Base-by-base conservation (phyloP, 1,140 invertebrate genomes). In the Leptonema lineaticorne region DNA sequence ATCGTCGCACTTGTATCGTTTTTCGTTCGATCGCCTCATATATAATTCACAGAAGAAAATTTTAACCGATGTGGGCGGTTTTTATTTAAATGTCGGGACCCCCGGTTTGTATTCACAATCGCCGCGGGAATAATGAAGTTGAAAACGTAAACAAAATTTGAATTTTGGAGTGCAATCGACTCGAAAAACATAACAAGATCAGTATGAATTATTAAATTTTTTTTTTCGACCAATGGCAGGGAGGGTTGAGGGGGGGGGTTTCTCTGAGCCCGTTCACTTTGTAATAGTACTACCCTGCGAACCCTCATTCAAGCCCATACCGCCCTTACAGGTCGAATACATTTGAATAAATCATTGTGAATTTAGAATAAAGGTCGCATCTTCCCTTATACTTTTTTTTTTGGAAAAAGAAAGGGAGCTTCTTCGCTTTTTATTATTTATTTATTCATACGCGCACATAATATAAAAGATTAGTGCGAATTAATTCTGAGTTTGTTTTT, bases 131-230 rank as follows among this genome's bases (percentile, higher is more conserved):
- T 59, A 59, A 59, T 59, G 57, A 59, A 59, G 57, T 37, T 59
- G 57, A 33, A 59, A 59, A 59, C 57, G 57, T 59, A 59, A 37
- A 37, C 57, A 59, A 59, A 59, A 59, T 59, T 59, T 59, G 57
- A 59, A 59, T 59, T 59, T 59, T 24, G 30, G 57, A 59, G 57
- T 59, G 57, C 57, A 59, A 30, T 59, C 57, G 57, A 59, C 28
- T 59, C 57, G 57, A 59, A 37, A 59, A 37, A 33, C 57, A 59
- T 59, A 59, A 59, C 57, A 37, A 59, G 30, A 59, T 59, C 57
- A 59, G 57, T 59, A 59, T 30, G 57, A 59, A 59, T 59, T 59
- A 37, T 59, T 59, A 53, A 53, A 53, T 26, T 22, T 26, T 53
- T 53, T 53, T 20, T 18, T 26, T 18, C 2, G 20, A 20, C 18